These are phyloP conservation scores for Plecotus auritus DNA, from an alignment of 2,113 vertebrate species.

Conservation along the genomic window DNA sequence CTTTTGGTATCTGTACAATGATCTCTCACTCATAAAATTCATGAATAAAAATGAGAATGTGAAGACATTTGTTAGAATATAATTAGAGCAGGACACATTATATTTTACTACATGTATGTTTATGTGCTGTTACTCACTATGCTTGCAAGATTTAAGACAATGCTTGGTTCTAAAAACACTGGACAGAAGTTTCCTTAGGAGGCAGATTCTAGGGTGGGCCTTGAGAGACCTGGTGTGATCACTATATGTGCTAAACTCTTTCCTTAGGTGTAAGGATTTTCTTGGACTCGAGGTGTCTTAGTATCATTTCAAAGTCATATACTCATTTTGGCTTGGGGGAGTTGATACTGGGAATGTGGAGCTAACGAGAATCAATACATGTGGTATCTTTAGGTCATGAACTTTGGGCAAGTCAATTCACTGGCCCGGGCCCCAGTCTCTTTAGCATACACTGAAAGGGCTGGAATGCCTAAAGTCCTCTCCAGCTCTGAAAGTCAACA, in stretches of 20 bases:
- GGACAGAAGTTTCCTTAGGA: not conserved
- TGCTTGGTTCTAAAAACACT: not conserved
- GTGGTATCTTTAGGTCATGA: not conserved
- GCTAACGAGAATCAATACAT: not conserved
- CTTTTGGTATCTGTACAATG: not conserved
- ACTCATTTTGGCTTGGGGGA: not conserved
- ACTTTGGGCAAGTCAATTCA: not conserved
- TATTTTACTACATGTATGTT: not conserved
- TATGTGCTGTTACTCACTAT: not conserved
- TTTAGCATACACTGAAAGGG: not conserved
- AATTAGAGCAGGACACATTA: not conserved
- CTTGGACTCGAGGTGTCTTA: not conserved
- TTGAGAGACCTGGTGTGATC: not conserved
- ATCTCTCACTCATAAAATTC: not conserved
- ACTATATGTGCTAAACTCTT: not conserved
- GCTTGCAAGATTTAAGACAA: conserved; percentile 19
- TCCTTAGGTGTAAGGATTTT: not conserved
- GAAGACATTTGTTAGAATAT: not conserved
- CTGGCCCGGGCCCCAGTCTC: not conserved
- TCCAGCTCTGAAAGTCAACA: not conserved
- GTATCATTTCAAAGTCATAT: not conserved
- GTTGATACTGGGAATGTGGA: not conserved
- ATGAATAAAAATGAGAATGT: conserved; percentile 32
- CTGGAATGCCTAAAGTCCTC: not conserved
- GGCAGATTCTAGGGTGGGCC: not conserved